Conservation (phyloP, 2,888 invertebrate species). For the Mantis religiosa region DNA sequence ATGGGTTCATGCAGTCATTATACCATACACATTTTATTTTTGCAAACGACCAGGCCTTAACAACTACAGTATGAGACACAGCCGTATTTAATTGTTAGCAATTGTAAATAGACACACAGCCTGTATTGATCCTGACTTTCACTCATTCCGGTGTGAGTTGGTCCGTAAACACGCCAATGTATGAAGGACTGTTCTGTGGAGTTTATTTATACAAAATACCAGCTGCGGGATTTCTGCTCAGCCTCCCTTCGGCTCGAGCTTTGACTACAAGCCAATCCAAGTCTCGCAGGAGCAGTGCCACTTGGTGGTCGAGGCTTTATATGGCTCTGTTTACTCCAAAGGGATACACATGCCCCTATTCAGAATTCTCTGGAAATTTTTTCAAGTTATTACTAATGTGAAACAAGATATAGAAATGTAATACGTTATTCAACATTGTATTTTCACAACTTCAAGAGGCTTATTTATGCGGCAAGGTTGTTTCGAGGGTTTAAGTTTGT, state of each 20-base stretch:
- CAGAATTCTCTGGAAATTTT: too few species aligned
- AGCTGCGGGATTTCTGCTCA: neutral
- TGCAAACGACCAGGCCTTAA: neutral
- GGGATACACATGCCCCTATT: too few species aligned
- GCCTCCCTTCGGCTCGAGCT: neutral
- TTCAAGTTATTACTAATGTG: too few species aligned
- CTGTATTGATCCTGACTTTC: neutral
- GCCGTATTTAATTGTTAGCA: neutral
- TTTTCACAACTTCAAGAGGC: too few species aligned
- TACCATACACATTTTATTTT: neutral
- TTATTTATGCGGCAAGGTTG: too few species aligned
- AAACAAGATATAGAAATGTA: too few species aligned
- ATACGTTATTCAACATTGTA: too few species aligned
- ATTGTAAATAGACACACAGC: neutral
- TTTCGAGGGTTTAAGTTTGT: too few species aligned
- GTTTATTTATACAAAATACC: neutral
- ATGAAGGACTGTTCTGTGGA: neutral
- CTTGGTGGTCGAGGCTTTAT: neutral
- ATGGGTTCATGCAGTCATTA: too few species aligned
- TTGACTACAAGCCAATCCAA: neutral
- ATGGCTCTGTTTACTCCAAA: neutral
- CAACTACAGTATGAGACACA: neutral
- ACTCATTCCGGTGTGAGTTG: neutral
- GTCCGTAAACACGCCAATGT: neutral
- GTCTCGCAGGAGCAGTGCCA: neutral